Evolutionary conservation across 1,140 invertebrate genomes (phyloP).

Genomic region (Phortica variegata): DNA sequence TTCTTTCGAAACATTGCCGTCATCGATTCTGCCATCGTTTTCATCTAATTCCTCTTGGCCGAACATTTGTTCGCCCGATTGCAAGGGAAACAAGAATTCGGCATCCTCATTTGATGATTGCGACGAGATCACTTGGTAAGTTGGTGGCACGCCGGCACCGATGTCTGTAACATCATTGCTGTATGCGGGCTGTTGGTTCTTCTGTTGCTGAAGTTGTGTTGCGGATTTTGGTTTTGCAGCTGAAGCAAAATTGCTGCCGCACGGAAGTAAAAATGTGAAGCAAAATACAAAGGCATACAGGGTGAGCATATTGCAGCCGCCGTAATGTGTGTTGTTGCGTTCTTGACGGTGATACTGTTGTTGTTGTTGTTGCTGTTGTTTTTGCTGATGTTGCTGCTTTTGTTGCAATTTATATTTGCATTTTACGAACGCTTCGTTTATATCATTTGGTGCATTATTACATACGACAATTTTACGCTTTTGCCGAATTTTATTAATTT

Average conservation of each 20-base stretch:
- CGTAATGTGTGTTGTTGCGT: constrained; percentile 1
- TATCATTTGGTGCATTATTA: not conserved
- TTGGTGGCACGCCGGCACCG: constrained; percentile 26
- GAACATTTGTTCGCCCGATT: constrained; percentile 44
- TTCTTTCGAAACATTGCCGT: constrained; percentile 42
- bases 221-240: constrained; percentile 47
- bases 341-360: constrained; percentile 11
- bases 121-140: constrained; percentile 41
- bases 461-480: no score
- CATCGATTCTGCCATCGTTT: constrained; percentile 25
- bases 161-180: constrained; percentile 31
- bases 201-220: constrained; percentile 33
- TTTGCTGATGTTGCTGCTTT: constrained; percentile 25
- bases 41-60: constrained; percentile 37
- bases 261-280: constrained; percentile 23
- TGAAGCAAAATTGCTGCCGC: constrained; percentile 24
- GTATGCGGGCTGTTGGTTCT: constrained; percentile 15
- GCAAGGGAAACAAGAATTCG: constrained; percentile 41
- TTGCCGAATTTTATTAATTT: no score
- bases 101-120: constrained; percentile 48
- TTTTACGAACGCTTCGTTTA: not conserved
- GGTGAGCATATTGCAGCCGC: constrained; percentile 25
- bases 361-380: constrained; percentile 21
- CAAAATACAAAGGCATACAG: constrained; percentile 21
- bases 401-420: constrained; percentile 42